phyloP scores from a whole-genome alignment of 1,140 invertebrate genomes.

The Diachasma alloeum region DNA sequence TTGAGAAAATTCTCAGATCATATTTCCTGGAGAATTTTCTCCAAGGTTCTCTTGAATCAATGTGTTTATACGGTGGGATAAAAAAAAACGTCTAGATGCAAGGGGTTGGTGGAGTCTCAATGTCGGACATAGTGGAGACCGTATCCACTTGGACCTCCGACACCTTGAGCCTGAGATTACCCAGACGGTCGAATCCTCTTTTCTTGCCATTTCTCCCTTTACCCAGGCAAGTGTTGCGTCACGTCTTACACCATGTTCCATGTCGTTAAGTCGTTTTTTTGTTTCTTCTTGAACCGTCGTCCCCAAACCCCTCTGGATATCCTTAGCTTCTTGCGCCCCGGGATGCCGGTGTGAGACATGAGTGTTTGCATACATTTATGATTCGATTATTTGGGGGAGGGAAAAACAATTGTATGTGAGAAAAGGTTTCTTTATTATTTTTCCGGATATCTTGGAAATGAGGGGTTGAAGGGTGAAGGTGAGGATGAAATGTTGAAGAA shows the following conservation, averaged over 20 bases:
- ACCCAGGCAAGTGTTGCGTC: neutral
- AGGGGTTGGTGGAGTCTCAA: neutral
- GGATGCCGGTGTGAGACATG: neutral
- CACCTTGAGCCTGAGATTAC: constrained; percentile 7
- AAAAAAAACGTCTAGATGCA: neutral
- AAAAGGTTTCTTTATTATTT: neutral
- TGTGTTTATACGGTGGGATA: neutral
- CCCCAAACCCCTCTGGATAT: neutral
- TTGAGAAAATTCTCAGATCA: neutral
- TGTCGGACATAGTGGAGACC: neutral
- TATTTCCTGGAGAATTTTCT: neutral
- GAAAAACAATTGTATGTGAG: neutral
- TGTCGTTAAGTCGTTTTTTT: neutral
- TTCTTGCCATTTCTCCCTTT: neutral
- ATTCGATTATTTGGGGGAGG: neutral
- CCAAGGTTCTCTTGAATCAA: neutral
- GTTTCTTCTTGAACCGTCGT: neutral
- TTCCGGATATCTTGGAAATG: neutral
- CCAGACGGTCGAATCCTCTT: constrained; percentile 2
- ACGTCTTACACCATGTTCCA: neutral
- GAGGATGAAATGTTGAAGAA: neutral
- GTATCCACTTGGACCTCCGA: constrained; percentile 4
- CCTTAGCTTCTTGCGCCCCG: neutral
- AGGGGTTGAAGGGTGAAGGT: neutral
- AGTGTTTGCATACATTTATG: constrained; percentile 10